Evolutionary conservation across 2,113 vertebrate genomes (phyloP), one percentile per base, ranked within the genome.

Genomic region (Odontesthes bonariensis): DNA sequence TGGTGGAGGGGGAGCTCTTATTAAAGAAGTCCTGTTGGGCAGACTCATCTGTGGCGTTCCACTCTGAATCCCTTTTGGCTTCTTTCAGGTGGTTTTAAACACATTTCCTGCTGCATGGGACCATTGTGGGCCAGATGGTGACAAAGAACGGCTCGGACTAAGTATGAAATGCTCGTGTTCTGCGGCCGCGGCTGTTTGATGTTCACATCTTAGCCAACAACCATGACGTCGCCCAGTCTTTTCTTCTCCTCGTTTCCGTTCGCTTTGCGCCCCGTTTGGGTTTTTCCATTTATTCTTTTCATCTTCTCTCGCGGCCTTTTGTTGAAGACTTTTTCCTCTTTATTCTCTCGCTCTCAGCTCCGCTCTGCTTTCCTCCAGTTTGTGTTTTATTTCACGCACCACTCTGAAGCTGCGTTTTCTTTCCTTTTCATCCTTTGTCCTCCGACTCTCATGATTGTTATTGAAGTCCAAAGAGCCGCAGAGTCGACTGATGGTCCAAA

Each of bases 181-280:
- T 12, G 69, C 33, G 44, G 51, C 76, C 16, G 32, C 61, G 1
- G 35, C 63, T 31, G 82, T 84, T 72, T 80, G 68, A 84, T 69
- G 69, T 69, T 69, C 54, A 17, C 64, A n/a, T 66, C 55, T 75
- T 38, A 2, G 3, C 72, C 46, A 27, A 49, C 51, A n/a, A 35
- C 11, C 63, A 12, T 63, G 52, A 58, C 42, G 22, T n/a, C 12
- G 0, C 64, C 64, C 31, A 8, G 7, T n/a, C 19, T 9, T 44
- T 23, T 23, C 20, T 49, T 22, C 27, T 13, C 33, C 20, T 38
- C 40, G 55, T 60, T 63, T 67, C 56, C 2, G 7, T 33, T 13
- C 35, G 0, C 55, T 20, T 46, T 47, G 55, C 56, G 14, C 53
- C 33, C 11, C 3, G 19, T 65, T 79, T 66, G 42, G 44, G 2